Evolutionary conservation across 2,888 invertebrate species (phyloP).

Genomic region (Drosophila lacicola): DNA sequence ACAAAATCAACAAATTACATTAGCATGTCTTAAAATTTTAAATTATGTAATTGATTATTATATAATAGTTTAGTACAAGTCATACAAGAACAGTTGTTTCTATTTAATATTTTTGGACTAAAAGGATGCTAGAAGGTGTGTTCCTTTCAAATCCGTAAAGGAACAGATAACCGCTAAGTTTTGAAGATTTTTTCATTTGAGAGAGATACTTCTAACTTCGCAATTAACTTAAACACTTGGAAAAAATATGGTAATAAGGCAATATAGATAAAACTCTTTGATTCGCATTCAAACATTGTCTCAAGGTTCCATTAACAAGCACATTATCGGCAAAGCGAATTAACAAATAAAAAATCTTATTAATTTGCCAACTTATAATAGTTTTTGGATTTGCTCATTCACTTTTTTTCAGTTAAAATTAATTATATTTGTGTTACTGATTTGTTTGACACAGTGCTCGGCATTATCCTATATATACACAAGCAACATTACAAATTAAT

Average conservation of each 20-base stretch:
- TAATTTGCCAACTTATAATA: background rate
- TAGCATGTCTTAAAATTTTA: constrained; percentile 75
- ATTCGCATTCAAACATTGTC: background rate
- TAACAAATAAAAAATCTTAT: background rate
- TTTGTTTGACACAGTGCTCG: background rate
- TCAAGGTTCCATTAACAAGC: background rate
- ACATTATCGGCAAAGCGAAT: background rate
- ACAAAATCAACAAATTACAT: constrained; percentile 72
- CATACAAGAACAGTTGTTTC: constrained; percentile 44
- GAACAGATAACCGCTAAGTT: background rate
- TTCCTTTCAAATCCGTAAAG: background rate
- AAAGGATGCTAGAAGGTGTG: background rate
- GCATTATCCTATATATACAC: background rate
- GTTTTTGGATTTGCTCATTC: too few species aligned
- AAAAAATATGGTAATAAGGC: background rate
- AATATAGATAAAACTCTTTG: background rate
- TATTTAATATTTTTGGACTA: constrained; percentile 9
- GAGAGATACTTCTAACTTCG: background rate
- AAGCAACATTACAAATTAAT: too few species aligned
- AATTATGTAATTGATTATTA: constrained; percentile 78
- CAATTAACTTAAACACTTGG: background rate
- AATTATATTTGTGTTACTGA: background rate
- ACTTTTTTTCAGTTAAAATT: background rate
- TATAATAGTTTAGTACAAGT: constrained; percentile 77
- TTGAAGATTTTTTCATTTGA: background rate